These are phyloP conservation scores for Fukomys damarensis DNA, from an alignment of 2,113 vertebrate genomes.

Conservation along the genomic window DNA sequence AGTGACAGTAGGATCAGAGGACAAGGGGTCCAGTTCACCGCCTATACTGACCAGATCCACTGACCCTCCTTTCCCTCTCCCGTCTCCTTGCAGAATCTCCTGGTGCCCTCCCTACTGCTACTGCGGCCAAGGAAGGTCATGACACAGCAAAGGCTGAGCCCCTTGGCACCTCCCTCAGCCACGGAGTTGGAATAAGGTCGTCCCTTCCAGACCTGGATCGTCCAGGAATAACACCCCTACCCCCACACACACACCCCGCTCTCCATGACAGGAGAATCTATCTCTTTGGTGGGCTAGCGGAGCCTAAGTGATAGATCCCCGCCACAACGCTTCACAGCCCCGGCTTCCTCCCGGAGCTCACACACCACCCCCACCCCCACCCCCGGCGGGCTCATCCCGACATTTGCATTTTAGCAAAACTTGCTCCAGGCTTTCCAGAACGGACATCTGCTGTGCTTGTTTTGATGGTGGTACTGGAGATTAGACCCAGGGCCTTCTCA, in stretches of 20 bases:
- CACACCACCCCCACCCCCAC: no score
- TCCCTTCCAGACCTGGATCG: no score
- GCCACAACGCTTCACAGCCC: background rate
- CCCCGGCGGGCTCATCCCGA: background rate
- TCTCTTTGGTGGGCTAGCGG: background rate
- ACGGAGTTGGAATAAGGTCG: no score
- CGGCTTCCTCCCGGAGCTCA: background rate
- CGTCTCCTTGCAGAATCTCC: background rate
- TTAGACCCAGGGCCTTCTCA: no score
- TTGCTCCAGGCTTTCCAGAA: background rate
- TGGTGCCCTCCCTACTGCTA: background rate
- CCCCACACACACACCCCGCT: no score
- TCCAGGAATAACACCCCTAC: no score
- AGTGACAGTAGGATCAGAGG: no score
- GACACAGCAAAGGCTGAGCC: background rate
- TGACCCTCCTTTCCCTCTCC: background rate
- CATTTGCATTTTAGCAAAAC: background rate
- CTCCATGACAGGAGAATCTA: background rate
- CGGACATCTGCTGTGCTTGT: background rate
- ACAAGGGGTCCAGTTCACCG: background rate
- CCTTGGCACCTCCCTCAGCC: background rate
- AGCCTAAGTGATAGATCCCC: background rate
- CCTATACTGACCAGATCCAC: background rate
- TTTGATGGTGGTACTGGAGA: no score
- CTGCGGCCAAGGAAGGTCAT: background rate